These are phyloP conservation scores for Aspidiotus rigidus DNA, from an alignment of 2,888 invertebrate species.

Conservation along the genomic window DNA sequence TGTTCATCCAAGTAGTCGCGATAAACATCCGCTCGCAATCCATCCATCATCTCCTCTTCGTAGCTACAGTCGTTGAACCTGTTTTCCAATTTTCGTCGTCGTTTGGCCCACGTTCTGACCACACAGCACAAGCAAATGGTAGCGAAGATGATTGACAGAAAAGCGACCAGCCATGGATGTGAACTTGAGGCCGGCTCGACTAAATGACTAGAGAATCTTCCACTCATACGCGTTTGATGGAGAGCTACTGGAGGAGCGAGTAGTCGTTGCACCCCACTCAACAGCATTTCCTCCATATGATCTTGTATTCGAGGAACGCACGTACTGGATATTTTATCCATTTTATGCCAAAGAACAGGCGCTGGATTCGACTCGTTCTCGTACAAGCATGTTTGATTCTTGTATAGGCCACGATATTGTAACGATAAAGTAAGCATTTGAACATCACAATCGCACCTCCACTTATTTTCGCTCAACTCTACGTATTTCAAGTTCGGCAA, in stretches of 20 bases:
- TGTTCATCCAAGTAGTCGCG: neutral
- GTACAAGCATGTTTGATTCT: conserved; percentile 15
- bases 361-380: neutral
- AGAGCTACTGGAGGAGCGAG: neutral
- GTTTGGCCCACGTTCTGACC: conserved; percentile 3
- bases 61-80: neutral
- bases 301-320: conserved; percentile 13
- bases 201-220: conserved; percentile 17
- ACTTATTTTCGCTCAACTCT: conserved; percentile 14
- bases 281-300: conserved; percentile 7
- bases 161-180: neutral
- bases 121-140: conserved; percentile 3
- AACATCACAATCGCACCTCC: conserved; percentile 23
- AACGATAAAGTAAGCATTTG: conserved; percentile 7
- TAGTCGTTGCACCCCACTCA: conserved; percentile 1
- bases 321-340: neutral
- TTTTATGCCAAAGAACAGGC: conserved; percentile 9
- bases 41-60: neutral
- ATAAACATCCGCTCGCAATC: neutral
- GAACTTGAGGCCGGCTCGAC: conserved; percentile 1
- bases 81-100: neutral
- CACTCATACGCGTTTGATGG: neutral
- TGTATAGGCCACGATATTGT: conserved; percentile 9
- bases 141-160: neutral
- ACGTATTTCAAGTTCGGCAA: neutral